Percentiles rank a stretch among this genome's conserved stretches.
These are phyloP conservation scores for Plutella xylostella DNA, from an alignment of 2,888 invertebrate genomes.

Conservation along the genomic window DNA sequence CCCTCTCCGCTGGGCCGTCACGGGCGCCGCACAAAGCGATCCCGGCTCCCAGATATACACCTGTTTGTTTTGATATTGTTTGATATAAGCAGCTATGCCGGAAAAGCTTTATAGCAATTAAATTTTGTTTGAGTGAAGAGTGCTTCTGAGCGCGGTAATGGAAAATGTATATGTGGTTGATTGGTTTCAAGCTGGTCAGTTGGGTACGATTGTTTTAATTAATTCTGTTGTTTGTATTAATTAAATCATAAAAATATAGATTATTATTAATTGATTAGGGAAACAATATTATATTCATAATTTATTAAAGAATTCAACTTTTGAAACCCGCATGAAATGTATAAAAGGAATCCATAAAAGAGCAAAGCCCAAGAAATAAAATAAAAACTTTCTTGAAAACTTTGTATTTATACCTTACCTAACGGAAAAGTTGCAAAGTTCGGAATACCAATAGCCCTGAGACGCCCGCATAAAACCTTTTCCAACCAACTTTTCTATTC, in stretches of 20 bases:
- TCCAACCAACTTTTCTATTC: constrained; percentile 44
- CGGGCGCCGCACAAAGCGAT: constrained; percentile 5
- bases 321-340: constrained; percentile 1
- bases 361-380: neutral
- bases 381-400: neutral
- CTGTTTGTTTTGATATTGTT: neutral
- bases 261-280: no score
- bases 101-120: neutral
- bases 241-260: no score
- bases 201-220: no score
- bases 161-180: no score
- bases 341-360: neutral
- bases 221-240: no score
- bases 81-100: no score
- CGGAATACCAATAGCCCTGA: constrained; percentile 26
- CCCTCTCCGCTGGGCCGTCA: constrained; percentile 5
- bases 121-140: no score
- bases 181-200: no score
- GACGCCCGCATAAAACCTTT: constrained; percentile 49
- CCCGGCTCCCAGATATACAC: neutral
- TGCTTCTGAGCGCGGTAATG: no score
- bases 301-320: no score
- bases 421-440: constrained; percentile 3
- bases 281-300: no score
- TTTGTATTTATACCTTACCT: constrained; percentile 4